These are phyloP conservation scores for Diglossa cyanea DNA, from an alignment of 2,797 vertebrate species.

Conservation along the genomic window DNA sequence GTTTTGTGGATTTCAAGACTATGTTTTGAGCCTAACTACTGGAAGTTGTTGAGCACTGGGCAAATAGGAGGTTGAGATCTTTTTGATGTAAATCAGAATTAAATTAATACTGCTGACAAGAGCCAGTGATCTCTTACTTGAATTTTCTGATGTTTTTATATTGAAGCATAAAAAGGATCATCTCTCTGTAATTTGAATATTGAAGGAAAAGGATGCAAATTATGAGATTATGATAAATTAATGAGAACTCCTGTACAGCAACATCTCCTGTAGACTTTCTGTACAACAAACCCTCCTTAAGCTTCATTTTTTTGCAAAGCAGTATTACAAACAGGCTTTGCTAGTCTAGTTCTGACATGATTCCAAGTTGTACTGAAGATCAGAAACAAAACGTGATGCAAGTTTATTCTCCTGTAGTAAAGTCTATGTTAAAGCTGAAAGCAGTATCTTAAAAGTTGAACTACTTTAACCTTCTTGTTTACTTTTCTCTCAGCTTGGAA, in stretches of 20 bases:
- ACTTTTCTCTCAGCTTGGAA: constrained; percentile 86
- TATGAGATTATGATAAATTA: not conserved
- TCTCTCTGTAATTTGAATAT: not conserved
- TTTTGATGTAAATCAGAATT: not conserved
- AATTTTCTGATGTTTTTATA: not conserved
- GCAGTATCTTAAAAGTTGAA: not conserved
- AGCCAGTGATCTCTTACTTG: not conserved
- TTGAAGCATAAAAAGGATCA: not conserved
- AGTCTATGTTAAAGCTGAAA: not conserved
- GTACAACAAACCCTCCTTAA: not conserved
- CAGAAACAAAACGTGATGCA: not conserved
- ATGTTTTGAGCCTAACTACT: not conserved
- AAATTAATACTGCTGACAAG: not conserved
- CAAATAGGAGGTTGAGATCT: not conserved
- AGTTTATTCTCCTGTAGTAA: not conserved
- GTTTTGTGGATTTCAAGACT: not conserved
- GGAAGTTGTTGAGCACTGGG: not conserved
- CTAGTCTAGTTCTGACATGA: not conserved
- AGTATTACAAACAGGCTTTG: not conserved
- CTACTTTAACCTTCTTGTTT: not conserved
- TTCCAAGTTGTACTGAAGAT: not conserved
- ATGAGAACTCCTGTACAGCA: not conserved
- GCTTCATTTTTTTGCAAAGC: not conserved
- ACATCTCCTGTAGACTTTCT: not conserved
- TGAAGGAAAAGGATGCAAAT: not conserved